Conservation (phyloP, 1,140 invertebrate genomes). For the Drosophila kepulauana region DNA sequence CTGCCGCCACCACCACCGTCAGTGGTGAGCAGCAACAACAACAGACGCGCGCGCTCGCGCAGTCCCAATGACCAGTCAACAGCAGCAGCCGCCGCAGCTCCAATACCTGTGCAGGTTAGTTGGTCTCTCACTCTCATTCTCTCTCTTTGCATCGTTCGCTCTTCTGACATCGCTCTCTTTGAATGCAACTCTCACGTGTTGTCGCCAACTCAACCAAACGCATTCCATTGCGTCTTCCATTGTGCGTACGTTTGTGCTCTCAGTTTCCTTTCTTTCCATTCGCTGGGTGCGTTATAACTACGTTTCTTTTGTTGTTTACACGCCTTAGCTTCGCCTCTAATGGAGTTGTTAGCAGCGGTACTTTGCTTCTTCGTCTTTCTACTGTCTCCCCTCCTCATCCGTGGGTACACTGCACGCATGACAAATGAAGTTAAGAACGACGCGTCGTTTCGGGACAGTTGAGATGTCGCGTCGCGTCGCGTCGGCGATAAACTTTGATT, state of each 20-base stretch:
- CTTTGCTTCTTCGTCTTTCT: constrained; percentile 20
- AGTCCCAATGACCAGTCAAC: constrained; percentile 66
- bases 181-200: constrained; percentile 25
- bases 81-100: constrained; percentile 42
- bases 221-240: constrained; percentile 61
- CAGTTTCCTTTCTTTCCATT: background rate
- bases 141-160: constrained; percentile 1
- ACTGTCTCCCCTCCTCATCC: background rate
- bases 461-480: background rate
- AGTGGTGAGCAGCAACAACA: constrained; percentile 78
- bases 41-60: constrained; percentile 77
- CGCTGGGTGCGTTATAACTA: constrained; percentile 13
- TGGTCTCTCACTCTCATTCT: constrained; percentile 27
- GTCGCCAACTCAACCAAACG: constrained; percentile 48
- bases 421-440: constrained; percentile 46
- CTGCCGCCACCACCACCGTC: constrained; percentile 71
- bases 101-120: constrained; percentile 72
- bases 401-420: constrained; percentile 59
- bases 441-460: background rate
- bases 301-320: constrained; percentile 37
- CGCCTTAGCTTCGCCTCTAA: constrained; percentile 43
- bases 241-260: constrained; percentile 34
- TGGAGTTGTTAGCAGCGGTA: constrained; percentile 61
- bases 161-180: constrained; percentile 6
- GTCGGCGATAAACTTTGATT: constrained; percentile 38